Evolutionary conservation across 2,113 vertebrate species (phyloP).

Genomic region (western clawed frog (Xenopus tropicalis)): DNA sequence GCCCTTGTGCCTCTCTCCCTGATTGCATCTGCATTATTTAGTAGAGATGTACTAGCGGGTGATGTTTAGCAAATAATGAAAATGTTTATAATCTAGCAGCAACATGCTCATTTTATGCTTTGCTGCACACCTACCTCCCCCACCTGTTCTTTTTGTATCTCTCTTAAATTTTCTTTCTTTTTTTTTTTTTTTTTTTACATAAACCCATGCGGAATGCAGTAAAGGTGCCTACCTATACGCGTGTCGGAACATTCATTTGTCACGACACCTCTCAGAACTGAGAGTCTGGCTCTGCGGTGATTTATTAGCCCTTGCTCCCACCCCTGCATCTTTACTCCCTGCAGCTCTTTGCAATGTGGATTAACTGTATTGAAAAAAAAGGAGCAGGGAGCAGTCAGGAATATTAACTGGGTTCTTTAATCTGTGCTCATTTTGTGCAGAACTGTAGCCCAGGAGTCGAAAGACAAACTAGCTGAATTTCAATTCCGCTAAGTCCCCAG

Average conservation of each 20-base stretch:
- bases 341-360: constrained; percentile 33
- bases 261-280: constrained; percentile 6
- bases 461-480: constrained; percentile 44
- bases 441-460: constrained; percentile 19
- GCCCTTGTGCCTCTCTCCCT: not conserved
- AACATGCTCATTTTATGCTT: constrained; percentile 14
- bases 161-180: not conserved
- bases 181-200: not conserved
- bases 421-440: constrained; percentile 39
- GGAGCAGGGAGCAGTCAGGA: constrained; percentile 36
- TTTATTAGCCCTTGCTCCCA: constrained; percentile 21
- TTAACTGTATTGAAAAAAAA: constrained; percentile 38
- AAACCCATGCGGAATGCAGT: constrained; percentile 3
- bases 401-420: constrained; percentile 44
- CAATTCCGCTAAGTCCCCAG: constrained; percentile 41
- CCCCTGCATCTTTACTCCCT: constrained; percentile 11
- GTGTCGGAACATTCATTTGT: constrained; percentile 15
- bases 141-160: too few relatives aligned
- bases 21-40: constrained; percentile 13
- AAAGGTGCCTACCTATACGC: not conserved
- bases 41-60: too few relatives aligned
- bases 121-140: not conserved
- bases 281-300: not conserved
- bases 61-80: constrained; percentile 2
- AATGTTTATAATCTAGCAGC: constrained; percentile 2